phyloP scores from a whole-genome alignment of 2,797 vertebrate genomes.

The Fringilla coelebs region DNA sequence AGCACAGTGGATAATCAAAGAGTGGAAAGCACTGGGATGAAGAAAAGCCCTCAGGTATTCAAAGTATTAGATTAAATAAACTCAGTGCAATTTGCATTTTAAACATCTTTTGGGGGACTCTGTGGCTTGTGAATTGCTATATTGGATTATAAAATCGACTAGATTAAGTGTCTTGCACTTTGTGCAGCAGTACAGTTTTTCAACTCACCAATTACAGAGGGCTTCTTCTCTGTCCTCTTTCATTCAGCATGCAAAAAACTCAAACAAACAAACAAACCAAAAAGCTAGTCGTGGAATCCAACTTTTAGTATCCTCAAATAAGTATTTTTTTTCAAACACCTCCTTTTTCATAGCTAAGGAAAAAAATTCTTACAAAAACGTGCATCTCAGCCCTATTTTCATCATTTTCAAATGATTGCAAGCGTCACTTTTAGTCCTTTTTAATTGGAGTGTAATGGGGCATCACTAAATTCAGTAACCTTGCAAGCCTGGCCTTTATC shows the following conservation, averaged over 20 bases:
- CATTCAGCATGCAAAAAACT: not conserved
- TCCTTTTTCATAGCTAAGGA: not conserved
- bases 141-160: not conserved
- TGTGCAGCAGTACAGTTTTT: not conserved
- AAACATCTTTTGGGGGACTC: not conserved
- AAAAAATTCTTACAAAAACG: not conserved
- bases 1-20: not conserved
- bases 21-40: not conserved
- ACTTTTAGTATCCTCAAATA: not conserved
- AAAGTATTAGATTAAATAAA: constrained; percentile 7
- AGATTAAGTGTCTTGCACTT: not conserved
- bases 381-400: not conserved
- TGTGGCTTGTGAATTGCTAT: not conserved
- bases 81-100: constrained; percentile 40
- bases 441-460: constrained; percentile 35
- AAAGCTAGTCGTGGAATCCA: not conserved
- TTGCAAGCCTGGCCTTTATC: not conserved
- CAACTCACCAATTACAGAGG: not conserved
- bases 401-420: not conserved
- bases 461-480: not conserved
- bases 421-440: constrained; percentile 14
- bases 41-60: constrained; percentile 4
- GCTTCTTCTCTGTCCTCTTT: not conserved
- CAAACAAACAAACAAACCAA: not conserved
- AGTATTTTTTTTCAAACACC: not conserved